Base-by-base conservation (phyloP, 2,888 invertebrate species). In the Nephrotoma flavescens region DNA sequence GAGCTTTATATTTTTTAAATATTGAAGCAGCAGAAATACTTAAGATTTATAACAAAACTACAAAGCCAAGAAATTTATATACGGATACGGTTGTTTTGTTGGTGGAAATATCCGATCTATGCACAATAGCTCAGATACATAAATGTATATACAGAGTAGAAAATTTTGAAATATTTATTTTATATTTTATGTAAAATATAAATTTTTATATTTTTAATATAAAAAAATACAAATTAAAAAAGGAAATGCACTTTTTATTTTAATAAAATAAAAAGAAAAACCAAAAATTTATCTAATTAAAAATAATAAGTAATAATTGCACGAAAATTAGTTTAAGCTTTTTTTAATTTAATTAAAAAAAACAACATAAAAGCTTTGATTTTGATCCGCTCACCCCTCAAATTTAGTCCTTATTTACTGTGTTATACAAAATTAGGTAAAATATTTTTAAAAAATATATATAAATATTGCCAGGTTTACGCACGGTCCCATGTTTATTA, bases 321-420 rank as follows among this genome's bases (percentile, higher is more conserved):
- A 84, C 84, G 84, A 84, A 84, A 84, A 84, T 84, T 84, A 84
- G 84, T 84, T 71, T 84, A 84, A 84, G 84, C 84, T 41, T 71
- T 71, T 71, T 71, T 71, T 71, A 84, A 84, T 84, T 41, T 42
- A 84, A 42, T 84, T 15, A 42, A 42, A 84, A 71, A 84, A 84
- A 84, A 84, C 84, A 84, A 84, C 84, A 84, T 71, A 84, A 84
- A 84, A 84, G 84, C 84, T 84, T 71, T 71, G 71, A 71, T 71
- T 71, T 71, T 71, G 71, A 71, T 84, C 84, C 42, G 84, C 84
- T 84, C 84, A 84, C 84, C 84, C 84, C 84, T 84, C 41, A 42
- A 84, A 84, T 71, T 71, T 71, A 71, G 71, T 71, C 71, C 71
- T 71, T 71, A 71, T 44, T 9, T 71, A 71, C 31, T 71, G 71